Evolutionary conservation across 2,113 vertebrate species (phyloP).

Genomic region (Plecotus auritus): DNA sequence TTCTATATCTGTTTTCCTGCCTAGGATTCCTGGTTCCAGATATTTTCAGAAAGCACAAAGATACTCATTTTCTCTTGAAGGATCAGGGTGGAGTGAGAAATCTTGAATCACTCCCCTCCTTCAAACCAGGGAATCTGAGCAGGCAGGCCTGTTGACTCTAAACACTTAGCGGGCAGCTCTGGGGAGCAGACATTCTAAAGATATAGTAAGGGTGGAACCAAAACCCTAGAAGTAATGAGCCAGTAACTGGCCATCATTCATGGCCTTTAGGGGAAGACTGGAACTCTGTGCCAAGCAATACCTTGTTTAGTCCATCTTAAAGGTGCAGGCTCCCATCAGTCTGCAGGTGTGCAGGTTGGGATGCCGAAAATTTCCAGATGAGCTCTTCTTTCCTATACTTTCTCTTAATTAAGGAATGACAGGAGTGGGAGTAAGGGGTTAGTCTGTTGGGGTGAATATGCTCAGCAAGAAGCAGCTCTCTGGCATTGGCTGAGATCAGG

Average conservation of each 20-base stretch:
- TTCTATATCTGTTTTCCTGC: not conserved
- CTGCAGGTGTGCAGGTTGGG: not conserved
- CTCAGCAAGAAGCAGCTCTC: conserved; percentile 24
- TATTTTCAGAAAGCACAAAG: conserved; percentile 61
- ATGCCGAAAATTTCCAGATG: not conserved
- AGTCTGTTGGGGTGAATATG: not conserved
- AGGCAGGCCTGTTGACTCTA: not conserved
- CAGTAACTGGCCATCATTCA: not conserved
- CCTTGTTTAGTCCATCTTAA: not conserved
- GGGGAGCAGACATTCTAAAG: conserved; percentile 22
- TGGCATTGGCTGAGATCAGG: conserved; percentile 23
- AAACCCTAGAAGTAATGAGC: conserved; percentile 22
- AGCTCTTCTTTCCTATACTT: conserved; percentile 13
- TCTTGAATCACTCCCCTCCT: not conserved
- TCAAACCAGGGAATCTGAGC: not conserved
- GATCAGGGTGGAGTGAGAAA: not conserved
- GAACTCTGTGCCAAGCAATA: conserved; percentile 45
- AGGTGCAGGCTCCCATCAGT: not conserved
- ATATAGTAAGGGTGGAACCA: not conserved
- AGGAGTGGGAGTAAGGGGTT: not conserved
- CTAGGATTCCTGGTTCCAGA: conserved; percentile 34
- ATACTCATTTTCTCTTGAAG: not conserved
- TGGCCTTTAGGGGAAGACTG: not conserved
- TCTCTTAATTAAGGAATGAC: not conserved
- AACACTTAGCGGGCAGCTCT: not conserved